Percentiles rank a stretch among this genome's conserved stretches.
Evolutionary conservation across 2,797 vertebrate genomes (phyloP).

Genomic region (Coregonus ussuriensis): DNA sequence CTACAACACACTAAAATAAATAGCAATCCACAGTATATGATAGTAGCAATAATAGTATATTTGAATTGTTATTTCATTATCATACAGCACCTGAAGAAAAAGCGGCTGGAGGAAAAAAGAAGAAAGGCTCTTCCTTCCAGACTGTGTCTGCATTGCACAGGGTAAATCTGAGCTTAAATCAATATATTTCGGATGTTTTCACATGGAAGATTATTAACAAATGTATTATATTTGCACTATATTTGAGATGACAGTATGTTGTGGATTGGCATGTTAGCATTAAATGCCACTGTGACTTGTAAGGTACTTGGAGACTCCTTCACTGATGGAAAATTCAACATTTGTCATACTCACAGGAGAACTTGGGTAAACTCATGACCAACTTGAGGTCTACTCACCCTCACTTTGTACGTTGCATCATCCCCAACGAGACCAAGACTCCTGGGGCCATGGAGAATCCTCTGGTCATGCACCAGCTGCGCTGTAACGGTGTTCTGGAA

Average conservation of each 20-base stretch:
- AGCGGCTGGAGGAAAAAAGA: slow-evolving; percentile 75
- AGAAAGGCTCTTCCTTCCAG: slow-evolving; percentile 89
- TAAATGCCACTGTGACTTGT: background rate
- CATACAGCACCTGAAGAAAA: slow-evolving; percentile 21
- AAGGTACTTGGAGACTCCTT: background rate
- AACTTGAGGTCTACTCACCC: slow-evolving; percentile 87
- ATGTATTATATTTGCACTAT: too few species aligned
- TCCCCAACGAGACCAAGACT: slow-evolving; percentile 87
- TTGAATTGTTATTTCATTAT: background rate
- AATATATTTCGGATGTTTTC: background rate
- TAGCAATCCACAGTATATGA: background rate
- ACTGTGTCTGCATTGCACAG: slow-evolving; percentile 87
- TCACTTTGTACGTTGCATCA: slow-evolving; percentile 88
- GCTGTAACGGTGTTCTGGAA: slow-evolving; percentile 88
- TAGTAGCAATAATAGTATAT: background rate
- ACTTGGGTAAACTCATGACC: slow-evolving; percentile 90
- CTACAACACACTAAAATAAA: background rate
- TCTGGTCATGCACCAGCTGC: slow-evolving; percentile 90
- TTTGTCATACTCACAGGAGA: slow-evolving; percentile 74
- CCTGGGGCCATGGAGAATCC: slow-evolving; percentile 87
- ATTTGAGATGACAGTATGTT: background rate
- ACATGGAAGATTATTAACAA: background rate
- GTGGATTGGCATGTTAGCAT: too few species aligned
- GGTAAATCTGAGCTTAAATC: slow-evolving; percentile 62
- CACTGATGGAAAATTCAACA: background rate